A percentile compares a stretch with the other conserved stretches of the same genome.
phyloP scores from a whole-genome alignment of 92 coral and sea anemone species.

The Ricordea florida region DNA sequence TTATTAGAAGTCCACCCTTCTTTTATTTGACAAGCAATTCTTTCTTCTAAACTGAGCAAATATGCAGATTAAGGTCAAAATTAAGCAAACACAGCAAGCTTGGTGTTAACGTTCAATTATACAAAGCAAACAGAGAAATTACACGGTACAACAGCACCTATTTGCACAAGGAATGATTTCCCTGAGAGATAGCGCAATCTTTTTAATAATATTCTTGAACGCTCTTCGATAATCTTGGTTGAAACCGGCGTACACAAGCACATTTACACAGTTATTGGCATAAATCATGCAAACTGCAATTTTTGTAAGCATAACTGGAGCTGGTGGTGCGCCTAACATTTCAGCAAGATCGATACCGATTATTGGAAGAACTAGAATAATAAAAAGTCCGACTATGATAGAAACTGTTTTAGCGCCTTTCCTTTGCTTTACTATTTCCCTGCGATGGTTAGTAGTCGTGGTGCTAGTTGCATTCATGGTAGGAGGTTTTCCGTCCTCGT shows the following conservation, averaged over 20 bases:
- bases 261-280: slow-evolving; percentile 78
- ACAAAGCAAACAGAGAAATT: too few species aligned
- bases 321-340: slow-evolving; percentile 52
- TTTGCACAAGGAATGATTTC: not conserved
- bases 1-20: too few species aligned
- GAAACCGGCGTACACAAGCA: slow-evolving; percentile 77
- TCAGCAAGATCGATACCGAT: slow-evolving; percentile 66
- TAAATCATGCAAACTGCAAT: slow-evolving; percentile 75
- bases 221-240: slow-evolving; percentile 65
- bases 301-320: slow-evolving; percentile 39
- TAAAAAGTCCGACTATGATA: slow-evolving; percentile 69
- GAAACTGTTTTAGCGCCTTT: slow-evolving; percentile 70
- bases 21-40: too few species aligned
- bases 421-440: slow-evolving; percentile 32
- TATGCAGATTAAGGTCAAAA: too few species aligned
- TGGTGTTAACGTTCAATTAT: not conserved
- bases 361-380: slow-evolving; percentile 67
- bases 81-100: not conserved
- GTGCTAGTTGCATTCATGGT: not conserved
- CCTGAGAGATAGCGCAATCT: too few species aligned
- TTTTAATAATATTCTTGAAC: slow-evolving; percentile 55
- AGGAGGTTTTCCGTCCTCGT: not conserved
- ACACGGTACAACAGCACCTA: not conserved
- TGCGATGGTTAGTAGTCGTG: not conserved
- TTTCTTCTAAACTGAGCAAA: not conserved